Evolutionary conservation across 2,888 invertebrate genomes (phyloP), one percentile per base, ranked within the genome.

Genomic region (Scaptomyza tumidula): DNA sequence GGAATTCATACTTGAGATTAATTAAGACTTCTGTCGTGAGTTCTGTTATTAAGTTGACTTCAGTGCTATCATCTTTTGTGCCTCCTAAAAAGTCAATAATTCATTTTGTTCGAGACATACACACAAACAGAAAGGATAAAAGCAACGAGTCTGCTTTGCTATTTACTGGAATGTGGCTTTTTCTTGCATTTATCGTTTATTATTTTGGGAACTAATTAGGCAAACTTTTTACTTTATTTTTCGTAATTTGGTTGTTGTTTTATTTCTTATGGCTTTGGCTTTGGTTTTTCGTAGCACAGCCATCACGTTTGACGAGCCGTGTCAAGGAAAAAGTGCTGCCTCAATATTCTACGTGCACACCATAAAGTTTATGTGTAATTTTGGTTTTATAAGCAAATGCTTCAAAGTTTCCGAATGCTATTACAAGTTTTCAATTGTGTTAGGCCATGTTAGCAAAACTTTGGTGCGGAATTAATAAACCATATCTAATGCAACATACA

Each of bases 341-440:
- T 80, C 75, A 85, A 87, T 83, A 77, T 83, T 87, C 83, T 83
- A 83, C 83, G 83, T 87, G 83, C 86, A 68, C 57, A 50, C 77
- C 83, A 83, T 82, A 79, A 87, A 83, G 65, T 86, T 88, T 65
- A 73, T 79, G 71, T 82, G 77, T 85, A 83, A 83, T 88, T 83
- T 73, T 69, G 78, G 70, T 86, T 75, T 83, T 84, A 70, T 75
- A 80, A 73, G 76, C 78, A 80, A 80, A 46, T 61, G 61, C 65
- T 67, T 53, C 66, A 57, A 82, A 81, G 75, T 87, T 73, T 57
- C 55, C 65, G 64, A 83, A 85, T 88, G 78, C 70, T 70, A 88
- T 88, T 85, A 86, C 69, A 86, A 84, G 78, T 86, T 88, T 85
- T 72, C 86, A 84, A 84, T 86, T 88, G 78, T 78, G 62, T 85